Conservation (phyloP, 2,888 invertebrate species). For the Zeuzera pyrina region DNA sequence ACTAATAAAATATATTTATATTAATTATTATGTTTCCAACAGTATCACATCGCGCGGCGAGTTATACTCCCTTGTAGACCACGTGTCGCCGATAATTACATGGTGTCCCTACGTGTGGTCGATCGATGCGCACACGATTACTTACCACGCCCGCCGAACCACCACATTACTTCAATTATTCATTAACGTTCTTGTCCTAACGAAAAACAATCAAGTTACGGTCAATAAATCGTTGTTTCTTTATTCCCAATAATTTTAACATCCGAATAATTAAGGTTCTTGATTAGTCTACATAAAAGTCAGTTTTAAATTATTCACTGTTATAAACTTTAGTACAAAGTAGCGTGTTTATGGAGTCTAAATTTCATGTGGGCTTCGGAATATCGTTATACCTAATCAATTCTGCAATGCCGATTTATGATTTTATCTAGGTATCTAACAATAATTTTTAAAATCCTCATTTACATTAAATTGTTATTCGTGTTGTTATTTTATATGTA, state of each 20-base stretch:
- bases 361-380: too few species aligned
- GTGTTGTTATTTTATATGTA: too few species aligned
- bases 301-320: neutral
- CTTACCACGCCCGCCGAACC: constrained; percentile 33
- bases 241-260: constrained; percentile 28
- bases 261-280: too few species aligned
- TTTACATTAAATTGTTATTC: constrained; percentile 34
- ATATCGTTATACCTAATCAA: too few species aligned
- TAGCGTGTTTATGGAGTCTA: neutral
- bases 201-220: constrained; percentile 50
- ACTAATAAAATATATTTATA: neutral
- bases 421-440: constrained; percentile 25
- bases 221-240: constrained; percentile 48
- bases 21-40: too few species aligned
- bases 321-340: neutral
- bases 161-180: constrained; percentile 43
- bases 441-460: constrained; percentile 31
- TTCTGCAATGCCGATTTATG: too few species aligned
- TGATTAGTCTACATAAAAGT: too few species aligned
- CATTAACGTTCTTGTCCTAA: constrained; percentile 39
- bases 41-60: neutral
- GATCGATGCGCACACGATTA: constrained; percentile 39
- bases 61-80: neutral
- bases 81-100: neutral
- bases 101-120: constrained; percentile 10